Conservation (phyloP, 1,140 invertebrate genomes). For the Drosophila repleta region DNA sequence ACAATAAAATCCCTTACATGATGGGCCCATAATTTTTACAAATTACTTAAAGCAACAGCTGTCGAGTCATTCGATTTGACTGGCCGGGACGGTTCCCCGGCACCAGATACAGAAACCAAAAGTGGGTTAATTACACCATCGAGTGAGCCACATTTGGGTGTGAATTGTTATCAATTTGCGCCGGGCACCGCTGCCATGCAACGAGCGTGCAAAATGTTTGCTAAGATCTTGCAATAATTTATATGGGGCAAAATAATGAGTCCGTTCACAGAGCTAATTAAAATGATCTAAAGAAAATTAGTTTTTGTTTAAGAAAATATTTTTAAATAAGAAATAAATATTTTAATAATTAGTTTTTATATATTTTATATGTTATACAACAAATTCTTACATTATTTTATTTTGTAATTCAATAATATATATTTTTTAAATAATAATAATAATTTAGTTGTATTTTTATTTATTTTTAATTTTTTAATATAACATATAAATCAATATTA, state of each 20-base stretch:
- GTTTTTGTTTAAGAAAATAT: not conserved
- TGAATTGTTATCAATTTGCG: slow-evolving; percentile 75
- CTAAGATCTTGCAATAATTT: slow-evolving; percentile 25
- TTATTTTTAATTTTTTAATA: no score
- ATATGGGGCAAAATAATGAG: slow-evolving; percentile 21
- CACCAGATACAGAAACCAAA: slow-evolving; percentile 19
- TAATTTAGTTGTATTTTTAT: no score
- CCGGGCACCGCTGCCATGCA: slow-evolving; percentile 32
- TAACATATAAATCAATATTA: no score
- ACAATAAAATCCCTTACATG: slow-evolving; percentile 61
- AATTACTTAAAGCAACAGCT: slow-evolving; percentile 54
- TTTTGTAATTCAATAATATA: no score
- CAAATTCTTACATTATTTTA: no score
- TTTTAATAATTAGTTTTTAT: no score
- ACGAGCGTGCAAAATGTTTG: slow-evolving; percentile 48
- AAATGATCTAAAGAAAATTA: not conserved
- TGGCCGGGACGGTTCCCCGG: not conserved
- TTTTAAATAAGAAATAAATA: no score
- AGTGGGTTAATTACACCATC: slow-evolving; percentile 57
- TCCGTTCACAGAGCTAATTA: slow-evolving; percentile 1
- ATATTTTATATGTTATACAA: no score
- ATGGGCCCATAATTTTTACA: slow-evolving; percentile 66
- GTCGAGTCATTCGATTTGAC: slow-evolving; percentile 47
- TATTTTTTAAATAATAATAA: no score
- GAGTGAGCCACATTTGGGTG: slow-evolving; percentile 59